Evolutionary conservation across 30 jellyfish, hydroid and myxozoan species (phyloP), one percentile per base, ranked within the genome.

Genomic region (Hydra vulgaris): DNA sequence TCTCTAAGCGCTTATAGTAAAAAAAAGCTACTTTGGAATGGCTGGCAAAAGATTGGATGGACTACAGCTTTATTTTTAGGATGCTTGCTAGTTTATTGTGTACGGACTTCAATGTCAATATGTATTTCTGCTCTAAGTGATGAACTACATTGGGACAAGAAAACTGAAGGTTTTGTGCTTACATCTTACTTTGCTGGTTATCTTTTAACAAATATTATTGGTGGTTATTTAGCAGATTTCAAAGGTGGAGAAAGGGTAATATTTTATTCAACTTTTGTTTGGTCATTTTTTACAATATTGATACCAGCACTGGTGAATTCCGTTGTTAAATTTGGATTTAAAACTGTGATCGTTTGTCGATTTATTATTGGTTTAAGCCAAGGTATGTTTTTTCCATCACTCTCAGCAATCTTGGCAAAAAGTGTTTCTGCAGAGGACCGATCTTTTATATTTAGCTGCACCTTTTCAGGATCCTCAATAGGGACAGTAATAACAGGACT

Each of bases 311-410:
- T 54, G 19, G 82, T 55, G 27, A 66, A 66, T 21, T 23, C 83
- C 17, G 24, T 79, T 61, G 73, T 24, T 15, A 23, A 25, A 22
- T 73, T 90, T 40, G 84, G 83, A 70, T 86, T 95, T 4, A 69
- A 74, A 24, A 92, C 94, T 0, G 96, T 92, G 56, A 53, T 92
- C 1, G 76, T 79, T n/a, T 92, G 96, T 15, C 71, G 98, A 20
- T 92, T 92, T 74, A 26, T 92, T 76, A 92, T 96, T 15, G 98
- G 98, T 15, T 95, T 87, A 22, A 92, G 95, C 15, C 98, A 92
- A 76, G 98, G 98, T 18, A 77, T 92, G 90, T 93, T 83, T 66
- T 92, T 87, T 77, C 98, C 98, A 7, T 92, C 98, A 3, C 78
- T 86, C 76, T 82, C 96, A n/a, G 81, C 88, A 27, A 84, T 92